Base-by-base conservation (phyloP, 2,888 invertebrate genomes). In the Apeira syringaria region DNA sequence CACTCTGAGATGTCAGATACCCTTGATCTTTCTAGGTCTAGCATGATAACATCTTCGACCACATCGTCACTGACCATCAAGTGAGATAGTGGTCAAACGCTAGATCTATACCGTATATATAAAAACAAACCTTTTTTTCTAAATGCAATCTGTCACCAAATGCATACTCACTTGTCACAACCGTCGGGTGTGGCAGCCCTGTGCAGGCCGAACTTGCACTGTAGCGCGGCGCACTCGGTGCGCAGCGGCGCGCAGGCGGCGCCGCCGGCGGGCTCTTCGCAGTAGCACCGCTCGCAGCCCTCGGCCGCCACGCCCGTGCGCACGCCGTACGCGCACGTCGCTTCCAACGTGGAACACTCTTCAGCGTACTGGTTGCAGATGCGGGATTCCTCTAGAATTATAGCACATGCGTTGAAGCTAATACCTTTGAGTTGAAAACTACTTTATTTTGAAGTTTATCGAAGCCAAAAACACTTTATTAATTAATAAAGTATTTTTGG, bases 291-390 rank as follows among this genome's bases (percentile, higher is more conserved):
- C 50, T 92, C 92, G 75, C 97, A 97, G 26, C 93, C 92, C 26
- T 59, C 71, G 1, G 59, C 47, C 1, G 68, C 66, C 43, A 65
- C 61, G 22, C 68, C 94, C 34, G 91, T 88, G 40, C 92, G 92
- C 64, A 96, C 94, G 15, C 93, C 92, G 65, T 94, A 95, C 2
- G 93, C 92, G 77, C 97, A 97, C 6, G 91, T 91, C 8, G 94
- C 69, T 0, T 79, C 75, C n/a, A 53, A 26, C 1, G 18, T 7
- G 0, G 77, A 75, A 65, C 96, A 96, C 61, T 94, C 92, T 11
- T 91, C 91, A 28, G 83, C 86, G 58, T 91, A 92, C 22, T 72
- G 77, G 35, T 90, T 87, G 64, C 95, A 95, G 30, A 84, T 84
- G 0, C 60, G 60, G 4, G 57, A 40, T 2, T 75, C 75, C 12